phyloP scores from a whole-genome alignment of 2,797 vertebrate species.

The Ibycter americanus region DNA sequence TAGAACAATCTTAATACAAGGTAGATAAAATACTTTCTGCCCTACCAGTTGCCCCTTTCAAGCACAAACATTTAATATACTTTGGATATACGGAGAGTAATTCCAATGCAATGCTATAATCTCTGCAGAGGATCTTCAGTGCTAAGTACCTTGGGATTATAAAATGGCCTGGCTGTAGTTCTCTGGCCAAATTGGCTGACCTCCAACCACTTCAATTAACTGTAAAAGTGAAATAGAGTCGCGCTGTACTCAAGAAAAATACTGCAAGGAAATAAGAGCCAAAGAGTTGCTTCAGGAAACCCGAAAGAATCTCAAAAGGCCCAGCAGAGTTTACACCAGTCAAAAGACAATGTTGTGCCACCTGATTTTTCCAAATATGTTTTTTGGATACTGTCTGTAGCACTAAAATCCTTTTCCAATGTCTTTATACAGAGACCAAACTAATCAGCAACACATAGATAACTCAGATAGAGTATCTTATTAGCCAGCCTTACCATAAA shows the following conservation, averaged over 20 bases:
- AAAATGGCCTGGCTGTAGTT: neutral
- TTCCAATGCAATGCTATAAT: neutral
- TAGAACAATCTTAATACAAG: neutral
- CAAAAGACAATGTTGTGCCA: neutral
- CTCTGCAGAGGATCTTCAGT: neutral
- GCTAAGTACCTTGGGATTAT: neutral
- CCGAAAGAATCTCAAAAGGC: neutral
- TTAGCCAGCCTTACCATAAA: neutral
- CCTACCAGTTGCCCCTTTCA: neutral
- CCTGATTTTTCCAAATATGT: neutral
- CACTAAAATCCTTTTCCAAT: neutral
- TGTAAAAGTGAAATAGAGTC: neutral
- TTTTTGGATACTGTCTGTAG: neutral
- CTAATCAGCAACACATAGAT: neutral
- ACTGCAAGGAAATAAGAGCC: neutral
- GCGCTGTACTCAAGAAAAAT: neutral
- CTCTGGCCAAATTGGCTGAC: neutral
- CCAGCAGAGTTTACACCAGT: neutral
- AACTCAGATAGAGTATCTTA: neutral
- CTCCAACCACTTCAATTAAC: neutral
- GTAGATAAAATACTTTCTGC: neutral
- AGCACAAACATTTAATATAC: neutral
- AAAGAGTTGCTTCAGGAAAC: neutral
- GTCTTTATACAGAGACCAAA: neutral
- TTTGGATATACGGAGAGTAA: neutral